These are phyloP conservation scores for Rhynchotus rufescens DNA, from an alignment of 2,797 vertebrate species.

Conservation along the genomic window DNA sequence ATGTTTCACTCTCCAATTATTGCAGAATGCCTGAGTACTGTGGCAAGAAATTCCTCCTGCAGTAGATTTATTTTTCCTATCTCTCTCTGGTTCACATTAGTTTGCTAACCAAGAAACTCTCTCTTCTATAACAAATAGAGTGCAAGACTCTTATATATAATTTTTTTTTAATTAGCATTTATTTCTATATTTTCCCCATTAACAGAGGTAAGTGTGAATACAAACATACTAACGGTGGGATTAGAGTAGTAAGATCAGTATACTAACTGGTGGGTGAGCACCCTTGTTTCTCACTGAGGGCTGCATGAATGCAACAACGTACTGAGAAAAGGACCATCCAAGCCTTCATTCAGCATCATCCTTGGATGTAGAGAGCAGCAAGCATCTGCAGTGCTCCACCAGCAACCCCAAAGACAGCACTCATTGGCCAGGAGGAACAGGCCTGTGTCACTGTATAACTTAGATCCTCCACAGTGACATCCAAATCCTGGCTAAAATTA, in stretches of 20 bases:
- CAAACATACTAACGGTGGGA: fast-evolving
- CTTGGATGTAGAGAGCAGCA: neutral
- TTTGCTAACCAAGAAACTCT: neutral
- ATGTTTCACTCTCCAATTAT: neutral
- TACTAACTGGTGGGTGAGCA: fast-evolving
- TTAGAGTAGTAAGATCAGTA: neutral
- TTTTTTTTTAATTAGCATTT: neutral
- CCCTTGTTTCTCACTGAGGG: fast-evolving
- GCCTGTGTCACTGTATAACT: neutral
- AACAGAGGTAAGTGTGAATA: neutral
- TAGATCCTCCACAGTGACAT: neutral
- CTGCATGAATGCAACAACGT: neutral
- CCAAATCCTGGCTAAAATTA: fast-evolving
- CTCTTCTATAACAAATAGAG: no score
- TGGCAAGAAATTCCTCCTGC: neutral
- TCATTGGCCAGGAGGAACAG: neutral
- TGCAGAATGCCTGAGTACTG: neutral
- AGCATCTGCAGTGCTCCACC: neutral
- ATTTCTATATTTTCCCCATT: neutral
- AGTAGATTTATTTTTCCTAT: neutral
- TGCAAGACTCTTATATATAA: neutral
- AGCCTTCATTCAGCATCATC: neutral
- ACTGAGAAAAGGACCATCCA: neutral
- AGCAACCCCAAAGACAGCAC: neutral
- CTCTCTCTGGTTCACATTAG: neutral